Evolutionary conservation across 2,888 invertebrate genomes (phyloP).

Genomic region (Pammene fasciana): DNA sequence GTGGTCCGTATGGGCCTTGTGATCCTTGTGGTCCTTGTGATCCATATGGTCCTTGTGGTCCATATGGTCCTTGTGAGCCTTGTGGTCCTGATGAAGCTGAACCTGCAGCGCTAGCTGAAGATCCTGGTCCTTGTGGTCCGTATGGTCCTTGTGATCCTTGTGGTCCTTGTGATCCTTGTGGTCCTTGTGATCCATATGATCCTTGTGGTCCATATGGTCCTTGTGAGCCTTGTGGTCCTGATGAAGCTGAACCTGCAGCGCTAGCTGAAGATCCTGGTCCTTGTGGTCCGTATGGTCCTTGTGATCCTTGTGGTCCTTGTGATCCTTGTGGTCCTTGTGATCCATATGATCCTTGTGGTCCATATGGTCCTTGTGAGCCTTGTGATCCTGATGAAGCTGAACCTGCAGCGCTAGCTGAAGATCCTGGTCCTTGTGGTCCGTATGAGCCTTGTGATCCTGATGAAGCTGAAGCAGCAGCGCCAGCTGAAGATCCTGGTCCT

Average conservation of each 20-base stretch:
- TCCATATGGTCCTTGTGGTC: background rate
- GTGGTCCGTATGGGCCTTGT: conserved; percentile 34
- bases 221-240: conserved; percentile 8
- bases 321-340: conserved; percentile 3
- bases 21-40: conserved; percentile 2
- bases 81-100: background rate
- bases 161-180: conserved; percentile 10
- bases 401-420: conserved; percentile 37
- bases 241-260: background rate
- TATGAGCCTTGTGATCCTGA: conserved; percentile 24
- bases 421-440: conserved; percentile 35
- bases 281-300: conserved; percentile 19
- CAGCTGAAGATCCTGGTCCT: too few species aligned
- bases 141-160: conserved; percentile 2
- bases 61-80: conserved; percentile 16
- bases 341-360: conserved; percentile 7
- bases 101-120: too few species aligned
- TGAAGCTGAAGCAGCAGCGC: too few species aligned
- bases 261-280: conserved; percentile 20
- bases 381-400: conserved; percentile 8
- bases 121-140: conserved; percentile 4
- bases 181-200: conserved; percentile 1
- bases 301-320: conserved; percentile 25
- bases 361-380: background rate
- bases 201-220: conserved; percentile 20